Evolutionary conservation across 1,140 invertebrate species (phyloP).

Genomic region (Augochlora pura): DNA sequence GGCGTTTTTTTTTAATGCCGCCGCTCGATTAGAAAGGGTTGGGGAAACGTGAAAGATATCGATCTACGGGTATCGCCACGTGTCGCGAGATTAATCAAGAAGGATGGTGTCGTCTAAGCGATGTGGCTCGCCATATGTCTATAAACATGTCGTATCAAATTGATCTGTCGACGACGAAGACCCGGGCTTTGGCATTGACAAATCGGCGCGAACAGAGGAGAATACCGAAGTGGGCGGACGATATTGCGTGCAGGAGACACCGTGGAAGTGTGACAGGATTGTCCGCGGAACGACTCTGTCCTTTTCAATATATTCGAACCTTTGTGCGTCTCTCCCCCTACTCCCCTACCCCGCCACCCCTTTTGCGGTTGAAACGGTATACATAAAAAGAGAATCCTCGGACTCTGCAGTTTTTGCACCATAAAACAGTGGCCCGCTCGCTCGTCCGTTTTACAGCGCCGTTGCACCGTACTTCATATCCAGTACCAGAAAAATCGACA

Average conservation of each 20-base stretch:
- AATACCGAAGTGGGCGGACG: conserved; percentile 22
- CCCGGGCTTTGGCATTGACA: conserved; percentile 26
- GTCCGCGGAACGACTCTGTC: neutral
- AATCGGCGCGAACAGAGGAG: conserved; percentile 29
- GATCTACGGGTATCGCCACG: neutral
- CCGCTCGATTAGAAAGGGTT: no score
- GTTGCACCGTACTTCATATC: no score
- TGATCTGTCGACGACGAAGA: neutral
- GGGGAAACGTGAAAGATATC: no score
- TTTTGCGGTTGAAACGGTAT: neutral
- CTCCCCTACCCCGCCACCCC: no score
- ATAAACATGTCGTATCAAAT: conserved; percentile 38
- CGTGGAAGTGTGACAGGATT: conserved; percentile 5
- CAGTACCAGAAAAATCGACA: neutral
- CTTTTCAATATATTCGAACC: conserved; percentile 10
- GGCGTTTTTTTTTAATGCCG: no score
- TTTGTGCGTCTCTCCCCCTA: neutral
- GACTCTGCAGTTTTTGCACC: neutral
- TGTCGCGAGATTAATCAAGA: neutral
- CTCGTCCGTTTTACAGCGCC: no score
- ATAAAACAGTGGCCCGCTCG: neutral
- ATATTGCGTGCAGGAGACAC: conserved; percentile 19
- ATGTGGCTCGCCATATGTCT: neutral
- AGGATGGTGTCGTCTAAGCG: neutral
- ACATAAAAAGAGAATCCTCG: neutral